A percentile compares a stretch with the other conserved stretches of the same genome.
Conservation (phyloP, 2,888 invertebrate species). For the Carabus problematicus region DNA sequence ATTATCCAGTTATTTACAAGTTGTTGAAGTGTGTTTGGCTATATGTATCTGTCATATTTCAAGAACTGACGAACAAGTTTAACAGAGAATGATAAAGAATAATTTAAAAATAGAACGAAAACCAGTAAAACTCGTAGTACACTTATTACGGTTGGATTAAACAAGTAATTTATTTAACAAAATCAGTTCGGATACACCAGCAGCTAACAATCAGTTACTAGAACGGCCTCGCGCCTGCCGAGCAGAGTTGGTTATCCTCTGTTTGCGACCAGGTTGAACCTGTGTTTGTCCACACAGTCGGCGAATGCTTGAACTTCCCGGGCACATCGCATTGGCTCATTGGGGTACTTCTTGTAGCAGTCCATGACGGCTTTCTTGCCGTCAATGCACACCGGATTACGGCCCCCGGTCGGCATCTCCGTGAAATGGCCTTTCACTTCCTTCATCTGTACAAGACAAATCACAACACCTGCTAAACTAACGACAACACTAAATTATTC, state of each 20-base stretch:
- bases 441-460: conserved; percentile 46
- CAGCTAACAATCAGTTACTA: conserved; percentile 34
- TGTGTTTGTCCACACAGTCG: conserved; percentile 67
- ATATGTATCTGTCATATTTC: conserved; percentile 15
- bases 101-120: background rate
- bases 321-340: conserved; percentile 67
- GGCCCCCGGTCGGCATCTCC: conserved; percentile 48
- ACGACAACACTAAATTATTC: no score
- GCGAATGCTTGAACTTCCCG: conserved; percentile 68
- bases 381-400: conserved; percentile 64
- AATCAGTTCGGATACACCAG: conserved; percentile 27
- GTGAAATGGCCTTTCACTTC: conserved; percentile 49
- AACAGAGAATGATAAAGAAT: background rate
- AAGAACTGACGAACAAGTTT: conserved; percentile 16
- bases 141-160: background rate
- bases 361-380: conserved; percentile 64
- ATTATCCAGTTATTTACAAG: conserved; percentile 25
- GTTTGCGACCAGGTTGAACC: conserved; percentile 58
- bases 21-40: conserved; percentile 11
- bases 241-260: conserved; percentile 35
- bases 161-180: background rate
- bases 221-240: conserved; percentile 2
- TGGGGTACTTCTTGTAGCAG: conserved; percentile 67
- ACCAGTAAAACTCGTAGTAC: background rate
- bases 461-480: no score